These are phyloP conservation scores for Hippocampus barbouri DNA, from an alignment of 2,113 vertebrate species.

Conservation along the genomic window DNA sequence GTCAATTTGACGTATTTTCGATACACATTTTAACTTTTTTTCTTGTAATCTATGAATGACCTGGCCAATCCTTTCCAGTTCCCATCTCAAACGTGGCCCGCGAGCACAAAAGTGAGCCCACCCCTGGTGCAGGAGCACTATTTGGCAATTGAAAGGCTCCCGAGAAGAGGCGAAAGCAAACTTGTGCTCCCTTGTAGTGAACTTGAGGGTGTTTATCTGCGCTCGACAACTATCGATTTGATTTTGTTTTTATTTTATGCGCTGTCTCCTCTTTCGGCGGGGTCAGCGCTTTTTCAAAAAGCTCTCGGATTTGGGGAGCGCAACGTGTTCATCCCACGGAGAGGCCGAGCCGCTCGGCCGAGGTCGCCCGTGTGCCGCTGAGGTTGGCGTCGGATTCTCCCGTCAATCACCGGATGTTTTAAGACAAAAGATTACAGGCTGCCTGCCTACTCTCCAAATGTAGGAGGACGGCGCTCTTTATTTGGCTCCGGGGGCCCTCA, in stretches of 20 bases:
- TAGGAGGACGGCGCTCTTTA: conserved; percentile 32
- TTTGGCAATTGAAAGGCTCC: not conserved
- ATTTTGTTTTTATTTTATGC: conserved; percentile 53
- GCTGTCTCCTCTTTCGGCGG: conserved; percentile 24
- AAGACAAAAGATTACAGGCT: conserved; percentile 36
- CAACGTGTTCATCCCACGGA: conserved; percentile 53
- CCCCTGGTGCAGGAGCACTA: not conserved
- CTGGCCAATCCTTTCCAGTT: not conserved
- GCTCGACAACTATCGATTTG: conserved; percentile 57
- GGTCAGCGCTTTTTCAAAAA: conserved; percentile 23
- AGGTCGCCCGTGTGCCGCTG: conserved; percentile 33
- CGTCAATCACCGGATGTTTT: conserved; percentile 37
- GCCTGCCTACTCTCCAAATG: conserved; percentile 55
- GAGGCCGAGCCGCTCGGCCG: conserved; percentile 43
- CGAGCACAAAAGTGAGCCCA: not conserved
- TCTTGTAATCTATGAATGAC: not conserved
- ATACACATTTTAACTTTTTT: not conserved
- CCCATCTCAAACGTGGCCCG: not conserved
- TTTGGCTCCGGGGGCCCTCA: conserved; percentile 43
- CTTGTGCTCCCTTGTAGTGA: conserved; percentile 25
- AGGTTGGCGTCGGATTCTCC: conserved; percentile 23
- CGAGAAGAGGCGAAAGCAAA: conserved; percentile 1
- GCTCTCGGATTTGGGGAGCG: not conserved
- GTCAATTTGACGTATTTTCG: not conserved
- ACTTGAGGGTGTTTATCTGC: conserved; percentile 36